Evolutionary conservation across 2,888 invertebrate species (phyloP).

Genomic region (Mantis religiosa): DNA sequence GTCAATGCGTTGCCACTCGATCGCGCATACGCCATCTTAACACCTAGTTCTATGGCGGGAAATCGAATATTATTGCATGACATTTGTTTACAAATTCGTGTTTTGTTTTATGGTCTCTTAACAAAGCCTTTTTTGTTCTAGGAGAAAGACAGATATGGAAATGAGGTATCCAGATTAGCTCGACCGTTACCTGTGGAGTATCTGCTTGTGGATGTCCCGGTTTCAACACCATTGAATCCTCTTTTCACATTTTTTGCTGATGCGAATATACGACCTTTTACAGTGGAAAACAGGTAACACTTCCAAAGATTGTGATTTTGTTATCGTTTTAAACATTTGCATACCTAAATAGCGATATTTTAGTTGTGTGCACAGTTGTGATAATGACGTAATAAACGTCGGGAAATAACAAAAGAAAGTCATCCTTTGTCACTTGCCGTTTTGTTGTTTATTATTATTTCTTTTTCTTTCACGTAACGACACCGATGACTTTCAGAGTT

Average conservation of each 20-base stretch:
- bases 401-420: too few species aligned
- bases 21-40: conserved; percentile 21
- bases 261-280: conserved; percentile 59
- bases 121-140: conserved; percentile 42
- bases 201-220: conserved; percentile 93
- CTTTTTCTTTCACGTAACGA: too few species aligned
- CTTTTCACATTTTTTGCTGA: conserved; percentile 68
- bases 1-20: conserved; percentile 8
- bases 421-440: too few species aligned
- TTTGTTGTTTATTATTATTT: too few species aligned
- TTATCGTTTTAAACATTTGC: conserved; percentile 44
- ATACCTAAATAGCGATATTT: conserved; percentile 61
- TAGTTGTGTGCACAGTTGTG: too few species aligned
- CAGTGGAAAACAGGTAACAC: conserved; percentile 69
- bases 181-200: conserved; percentile 97
- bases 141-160: conserved; percentile 97
- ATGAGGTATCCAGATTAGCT: conserved; percentile 89
- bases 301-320: background rate
- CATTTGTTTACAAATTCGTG: background rate
- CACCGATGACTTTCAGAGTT: too few species aligned
- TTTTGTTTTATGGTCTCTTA: background rate
- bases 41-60: conserved; percentile 5
- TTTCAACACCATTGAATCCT: conserved; percentile 81
- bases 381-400: too few species aligned
- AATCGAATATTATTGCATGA: background rate